Evolutionary conservation across 2,888 invertebrate genomes (phyloP), one percentile per base, ranked within the genome.

Genomic region (Deladenus siricidicola): DNA sequence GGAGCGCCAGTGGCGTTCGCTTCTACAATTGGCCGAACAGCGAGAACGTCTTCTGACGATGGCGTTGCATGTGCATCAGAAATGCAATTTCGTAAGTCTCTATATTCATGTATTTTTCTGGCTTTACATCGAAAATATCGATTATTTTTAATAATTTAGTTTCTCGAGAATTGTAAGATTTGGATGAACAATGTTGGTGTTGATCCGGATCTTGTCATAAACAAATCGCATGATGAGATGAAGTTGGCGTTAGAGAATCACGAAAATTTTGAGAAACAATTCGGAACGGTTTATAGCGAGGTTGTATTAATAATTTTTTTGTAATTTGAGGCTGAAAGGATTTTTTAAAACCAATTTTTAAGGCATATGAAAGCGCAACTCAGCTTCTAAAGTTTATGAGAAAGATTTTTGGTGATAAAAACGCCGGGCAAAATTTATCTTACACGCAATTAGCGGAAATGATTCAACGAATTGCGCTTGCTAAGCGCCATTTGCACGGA

Each of bases 181-280:
- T 75, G 73, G 75, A 62, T 65, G 2, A 57, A 58, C 14, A 63
- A 68, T 8, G 69, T 72, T 2, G 74, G 73, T 4, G 64, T 72
- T 10, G 69, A 74, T 51, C 70, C 73, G 17, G 44, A 56, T 10
- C 60, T 60, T 4, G 58, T 73, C 2, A 50, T 56, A 21, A 51
- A 59, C 49, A 54, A 56, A 21, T 58, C 70, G 23, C 60, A 58
- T 4, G 65, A 56, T 1, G 48, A 62, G 23, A 49, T 74, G 14
- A 68, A 72, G 26, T 53, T 54, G 1, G 70, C 71, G 17, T 64
- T 70, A 44, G 58, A 60, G 24, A 39, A 51, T 23, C 67, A 67
- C 50, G 30, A 61, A 21, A 48, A 57, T 23, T 67, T 67, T 42
- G 50, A 60, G 28, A 64, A 57, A 28, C 28, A 34, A 10, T 54